Conservation (phyloP, 2,113 vertebrate genomes). For the Octodon degus region DNA sequence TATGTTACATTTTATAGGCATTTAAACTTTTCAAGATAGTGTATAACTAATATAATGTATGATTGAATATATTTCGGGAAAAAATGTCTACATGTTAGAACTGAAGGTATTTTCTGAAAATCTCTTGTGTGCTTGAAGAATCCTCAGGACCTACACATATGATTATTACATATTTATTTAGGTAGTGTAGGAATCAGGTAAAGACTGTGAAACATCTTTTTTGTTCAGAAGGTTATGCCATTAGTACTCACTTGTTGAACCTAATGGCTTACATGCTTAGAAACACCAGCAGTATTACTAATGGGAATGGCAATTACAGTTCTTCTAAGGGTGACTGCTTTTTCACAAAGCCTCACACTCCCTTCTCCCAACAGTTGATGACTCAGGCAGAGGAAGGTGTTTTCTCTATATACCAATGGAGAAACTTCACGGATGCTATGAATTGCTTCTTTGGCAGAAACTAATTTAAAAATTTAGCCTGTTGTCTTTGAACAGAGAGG, state of each 20-base stretch:
- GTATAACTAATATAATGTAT: slow-evolving; percentile 61
- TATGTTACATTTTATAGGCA: slow-evolving; percentile 78
- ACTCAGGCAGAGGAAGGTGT: not conserved
- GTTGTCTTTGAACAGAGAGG: not conserved
- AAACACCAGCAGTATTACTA: not conserved
- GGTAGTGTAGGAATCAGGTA: not conserved
- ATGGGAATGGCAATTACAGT: not conserved
- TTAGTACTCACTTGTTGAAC: not conserved
- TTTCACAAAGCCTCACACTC: not conserved
- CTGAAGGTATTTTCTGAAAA: slow-evolving; percentile 55
- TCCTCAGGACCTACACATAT: slow-evolving; percentile 2
- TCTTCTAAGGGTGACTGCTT: not conserved
- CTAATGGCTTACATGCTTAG: not conserved
- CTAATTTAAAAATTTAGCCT: not conserved
- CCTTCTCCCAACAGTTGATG: not conserved
- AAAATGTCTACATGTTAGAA: slow-evolving; percentile 23
- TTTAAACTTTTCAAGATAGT: slow-evolving; percentile 78
- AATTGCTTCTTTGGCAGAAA: not conserved
- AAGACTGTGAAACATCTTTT: not conserved
- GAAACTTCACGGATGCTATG: not conserved
- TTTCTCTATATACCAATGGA: not conserved
- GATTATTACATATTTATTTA: slow-evolving; percentile 3
- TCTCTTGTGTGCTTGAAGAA: not conserved
- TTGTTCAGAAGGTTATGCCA: not conserved
- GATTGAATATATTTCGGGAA: slow-evolving; percentile 52